Evolutionary conservation across 2,797 vertebrate genomes (phyloP), one percentile per base, ranked within the genome.

Genomic region (Poeciliopsis turneri): DNA sequence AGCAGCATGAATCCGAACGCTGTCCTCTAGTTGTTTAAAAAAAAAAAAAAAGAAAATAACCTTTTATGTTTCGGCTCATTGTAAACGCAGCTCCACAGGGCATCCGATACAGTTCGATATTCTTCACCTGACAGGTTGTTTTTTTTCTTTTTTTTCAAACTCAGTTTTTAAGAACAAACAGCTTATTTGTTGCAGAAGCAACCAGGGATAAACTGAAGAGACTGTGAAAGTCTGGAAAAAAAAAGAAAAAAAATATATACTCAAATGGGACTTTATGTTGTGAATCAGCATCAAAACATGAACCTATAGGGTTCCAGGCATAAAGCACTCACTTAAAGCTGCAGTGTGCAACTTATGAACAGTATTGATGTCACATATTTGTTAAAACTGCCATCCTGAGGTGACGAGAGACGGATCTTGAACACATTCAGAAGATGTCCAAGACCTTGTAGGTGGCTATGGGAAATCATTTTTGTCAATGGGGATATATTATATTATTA

Each of bases 21-120:
- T 77, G 41, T 71, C 86, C 75, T 80, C 66, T 72, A 59, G 53
- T 51, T 81, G 82, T 82, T 81, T n/a, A 80, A 69, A 86, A 18
- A 25, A 53, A 11, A 11, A 25, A 3, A 53, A 53, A 53, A 80
- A 82, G 5, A 49, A 53, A 53, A 30, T 1, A 82, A 82, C 30
- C 53, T 39, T 76, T 80, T 88, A 49, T 71, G 64, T 82, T 74
- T 78, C 66, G 45, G 64, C 79, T 83, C 74, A 79, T 81, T 72
- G 25, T 68, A 12, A 68, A 23, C 20, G 6, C 76, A 72, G 72
- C 79, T 80, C 53, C 43, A 45, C 81, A 86, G 69, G 79, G 76
- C 75, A 82, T 84, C 84, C 81, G 82, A 83, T 74, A 74, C 18
- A 74, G 10, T 77, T 82, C 4, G 7, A 69, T 68, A 68, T 23